Conservation (phyloP, 1,140 invertebrate species). For the Hypsibius dujardini region DNA sequence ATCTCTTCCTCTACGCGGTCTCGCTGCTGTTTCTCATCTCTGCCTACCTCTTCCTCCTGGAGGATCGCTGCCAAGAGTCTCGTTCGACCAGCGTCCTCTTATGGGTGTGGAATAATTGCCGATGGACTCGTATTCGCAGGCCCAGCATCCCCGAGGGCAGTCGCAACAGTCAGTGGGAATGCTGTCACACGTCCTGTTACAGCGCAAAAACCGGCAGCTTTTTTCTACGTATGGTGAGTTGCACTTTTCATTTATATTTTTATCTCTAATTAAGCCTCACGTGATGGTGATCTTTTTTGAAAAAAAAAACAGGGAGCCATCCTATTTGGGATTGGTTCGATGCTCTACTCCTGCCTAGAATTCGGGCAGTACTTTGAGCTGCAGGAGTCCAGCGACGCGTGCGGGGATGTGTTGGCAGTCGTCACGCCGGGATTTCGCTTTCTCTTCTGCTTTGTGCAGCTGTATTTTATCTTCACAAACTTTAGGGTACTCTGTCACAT, state of each 20-base stretch:
- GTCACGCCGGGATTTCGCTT: slow-evolving; percentile 67
- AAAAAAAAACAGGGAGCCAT: slow-evolving; percentile 11
- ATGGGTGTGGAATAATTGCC: too few relatives aligned
- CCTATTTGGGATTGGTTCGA: slow-evolving; percentile 68
- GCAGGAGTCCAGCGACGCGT: slow-evolving; percentile 47
- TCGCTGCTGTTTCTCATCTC: background rate
- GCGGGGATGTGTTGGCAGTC: slow-evolving; percentile 64
- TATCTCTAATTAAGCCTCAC: background rate
- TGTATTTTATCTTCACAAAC: slow-evolving; percentile 89
- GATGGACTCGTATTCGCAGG: background rate
- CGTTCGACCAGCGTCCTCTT: background rate
- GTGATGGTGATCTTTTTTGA: background rate
- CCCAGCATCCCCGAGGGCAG: background rate
- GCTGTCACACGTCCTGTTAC: background rate
- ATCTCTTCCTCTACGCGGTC: background rate
- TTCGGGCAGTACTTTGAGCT: slow-evolving; percentile 76
- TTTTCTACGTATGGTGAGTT: background rate
- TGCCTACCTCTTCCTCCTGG: background rate
- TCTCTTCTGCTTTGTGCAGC: slow-evolving; percentile 82
- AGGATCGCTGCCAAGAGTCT: background rate
- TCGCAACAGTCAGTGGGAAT: background rate
- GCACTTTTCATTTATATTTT: background rate
- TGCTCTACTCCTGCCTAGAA: slow-evolving; percentile 83
- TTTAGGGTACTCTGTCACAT: too few relatives aligned
- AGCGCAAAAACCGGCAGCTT: background rate